Conservation (phyloP, 2,113 vertebrate genomes). For the Nicator chloris region DNA sequence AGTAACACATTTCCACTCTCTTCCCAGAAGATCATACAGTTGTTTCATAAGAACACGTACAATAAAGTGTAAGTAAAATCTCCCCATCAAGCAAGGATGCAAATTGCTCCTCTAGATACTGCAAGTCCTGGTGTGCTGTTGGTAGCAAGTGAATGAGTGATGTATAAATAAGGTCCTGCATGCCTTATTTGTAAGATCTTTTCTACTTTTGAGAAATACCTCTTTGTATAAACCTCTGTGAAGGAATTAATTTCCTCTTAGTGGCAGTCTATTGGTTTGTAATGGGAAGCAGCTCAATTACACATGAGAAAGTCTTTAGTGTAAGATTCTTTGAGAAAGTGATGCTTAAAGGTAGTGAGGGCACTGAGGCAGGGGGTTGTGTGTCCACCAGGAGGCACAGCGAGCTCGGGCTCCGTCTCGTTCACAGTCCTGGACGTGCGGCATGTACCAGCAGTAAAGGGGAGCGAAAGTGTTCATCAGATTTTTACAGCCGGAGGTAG, state of each 20-base stretch:
- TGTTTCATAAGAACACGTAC: background rate
- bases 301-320: background rate
- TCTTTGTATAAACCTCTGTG: accelerated
- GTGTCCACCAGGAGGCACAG: conserved; percentile 1
- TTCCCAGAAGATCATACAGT: background rate
- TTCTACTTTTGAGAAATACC: background rate
- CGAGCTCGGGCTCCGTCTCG: background rate
- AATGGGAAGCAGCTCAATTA: background rate
- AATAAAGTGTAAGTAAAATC: background rate
- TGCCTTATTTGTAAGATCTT: background rate
- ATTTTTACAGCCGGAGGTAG: background rate
- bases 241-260: background rate
- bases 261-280: background rate
- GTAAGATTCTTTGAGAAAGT: background rate
- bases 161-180: background rate
- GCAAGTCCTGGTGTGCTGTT: background rate
- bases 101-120: background rate
- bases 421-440: background rate
- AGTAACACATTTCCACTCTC: background rate
- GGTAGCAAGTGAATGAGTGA: background rate
- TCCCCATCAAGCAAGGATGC: background rate
- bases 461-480: background rate
- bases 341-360: background rate
- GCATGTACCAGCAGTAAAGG: accelerated
- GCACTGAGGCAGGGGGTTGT: background rate